Conservation (phyloP, 2,113 vertebrate species). For the Verasper variegatus region DNA sequence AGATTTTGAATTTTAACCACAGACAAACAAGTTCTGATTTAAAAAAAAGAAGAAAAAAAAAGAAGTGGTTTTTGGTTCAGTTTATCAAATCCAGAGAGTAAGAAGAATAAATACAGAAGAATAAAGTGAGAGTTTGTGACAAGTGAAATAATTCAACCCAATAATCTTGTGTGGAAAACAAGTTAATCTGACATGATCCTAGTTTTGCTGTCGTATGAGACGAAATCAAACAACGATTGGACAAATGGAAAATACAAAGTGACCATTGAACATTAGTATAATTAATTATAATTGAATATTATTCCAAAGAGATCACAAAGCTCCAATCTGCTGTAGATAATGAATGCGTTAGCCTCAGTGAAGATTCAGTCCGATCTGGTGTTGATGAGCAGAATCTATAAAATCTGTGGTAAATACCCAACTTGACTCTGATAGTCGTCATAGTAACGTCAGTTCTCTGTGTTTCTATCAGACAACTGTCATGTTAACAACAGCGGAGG, state of each 20-base stretch:
- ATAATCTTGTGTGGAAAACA: no score
- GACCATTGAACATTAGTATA: not conserved
- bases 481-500: constrained; percentile 97
- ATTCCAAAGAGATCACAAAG: not conserved
- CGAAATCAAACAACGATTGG: no score
- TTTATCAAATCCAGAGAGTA: constrained; percentile 15
- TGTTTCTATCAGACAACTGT: constrained; percentile 96
- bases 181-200: no score
- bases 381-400: constrained; percentile 46
- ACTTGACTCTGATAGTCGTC: constrained; percentile 13
- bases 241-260: not conserved
- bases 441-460: constrained; percentile 85
- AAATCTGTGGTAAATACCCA: not conserved
- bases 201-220: no score
- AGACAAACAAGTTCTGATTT: no score
- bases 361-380: not conserved
- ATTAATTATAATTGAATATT: no score
- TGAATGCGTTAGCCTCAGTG: not conserved
- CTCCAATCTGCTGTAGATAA: not conserved
- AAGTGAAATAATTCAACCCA: no score
- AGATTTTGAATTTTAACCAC: not conserved
- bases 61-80: constrained; percentile 31
- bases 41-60: no score
- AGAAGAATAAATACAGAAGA: no score
- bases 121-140: no score